phyloP scores from a whole-genome alignment of 2,888 invertebrate genomes.

The Podabrus alpinus region DNA sequence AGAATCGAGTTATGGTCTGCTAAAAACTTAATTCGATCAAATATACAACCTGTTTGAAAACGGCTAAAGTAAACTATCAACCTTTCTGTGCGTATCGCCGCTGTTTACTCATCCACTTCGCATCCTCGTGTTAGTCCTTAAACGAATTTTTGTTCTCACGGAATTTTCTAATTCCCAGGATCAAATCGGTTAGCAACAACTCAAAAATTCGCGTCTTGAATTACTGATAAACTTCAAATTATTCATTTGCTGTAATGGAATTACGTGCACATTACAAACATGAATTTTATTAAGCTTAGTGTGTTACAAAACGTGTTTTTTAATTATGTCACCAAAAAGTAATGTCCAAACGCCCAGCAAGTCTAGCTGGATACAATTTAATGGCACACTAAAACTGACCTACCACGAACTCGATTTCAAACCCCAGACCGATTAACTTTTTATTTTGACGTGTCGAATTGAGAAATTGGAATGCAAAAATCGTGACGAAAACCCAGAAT shows the following conservation, averaged over 20 bases:
- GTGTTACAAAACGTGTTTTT: constrained; percentile 29
- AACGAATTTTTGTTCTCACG: constrained; percentile 36
- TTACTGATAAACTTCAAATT: constrained; percentile 7
- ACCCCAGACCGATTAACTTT: background rate
- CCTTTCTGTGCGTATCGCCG: constrained; percentile 43
- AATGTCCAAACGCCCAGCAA: background rate
- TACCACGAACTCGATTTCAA: constrained; percentile 17
- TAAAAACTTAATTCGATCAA: constrained; percentile 24
- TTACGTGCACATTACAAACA: constrained; percentile 4
- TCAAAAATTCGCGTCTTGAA: constrained; percentile 16
- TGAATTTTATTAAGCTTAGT: constrained; percentile 22
- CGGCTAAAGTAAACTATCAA: constrained; percentile 36
- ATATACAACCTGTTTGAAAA: constrained; percentile 16
- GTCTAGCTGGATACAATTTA: constrained; percentile 10
- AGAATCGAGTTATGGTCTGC: background rate
- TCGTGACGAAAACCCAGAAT: background rate
- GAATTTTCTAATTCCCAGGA: constrained; percentile 15
- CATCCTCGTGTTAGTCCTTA: constrained; percentile 50
- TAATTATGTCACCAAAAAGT: constrained; percentile 22
- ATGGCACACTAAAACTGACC: constrained; percentile 29
- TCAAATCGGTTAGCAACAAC: constrained; percentile 15
- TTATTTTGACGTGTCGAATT: background rate
- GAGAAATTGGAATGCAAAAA: background rate
- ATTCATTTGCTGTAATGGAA: constrained; percentile 8
- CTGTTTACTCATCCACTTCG: constrained; percentile 55